Percentiles rank a stretch among this genome's conserved stretches.
Conservation (phyloP, 1,140 invertebrate species). For the Drosophila persimilis region DNA sequence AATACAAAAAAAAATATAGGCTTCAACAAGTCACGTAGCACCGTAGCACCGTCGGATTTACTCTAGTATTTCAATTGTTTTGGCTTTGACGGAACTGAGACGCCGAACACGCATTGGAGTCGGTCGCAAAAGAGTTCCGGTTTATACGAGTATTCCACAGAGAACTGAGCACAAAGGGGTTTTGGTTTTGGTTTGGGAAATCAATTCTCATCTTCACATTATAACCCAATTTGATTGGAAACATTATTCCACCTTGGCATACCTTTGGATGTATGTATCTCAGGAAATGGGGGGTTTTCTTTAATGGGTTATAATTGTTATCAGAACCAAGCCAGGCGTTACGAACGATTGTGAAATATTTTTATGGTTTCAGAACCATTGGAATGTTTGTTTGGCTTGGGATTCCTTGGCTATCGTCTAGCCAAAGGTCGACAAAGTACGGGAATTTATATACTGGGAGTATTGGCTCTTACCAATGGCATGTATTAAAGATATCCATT, state of each 20-base stretch:
- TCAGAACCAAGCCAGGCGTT: conserved; percentile 10
- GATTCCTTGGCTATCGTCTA: neutral
- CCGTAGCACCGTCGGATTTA: conserved; percentile 21
- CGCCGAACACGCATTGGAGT: conserved; percentile 51
- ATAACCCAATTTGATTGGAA: conserved; percentile 56
- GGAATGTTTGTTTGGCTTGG: no score
- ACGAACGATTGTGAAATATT: conserved; percentile 35
- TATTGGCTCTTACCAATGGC: no score
- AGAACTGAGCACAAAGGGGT: conserved; percentile 25
- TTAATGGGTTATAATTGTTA: conserved; percentile 37
- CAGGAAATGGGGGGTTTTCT: conserved; percentile 19
- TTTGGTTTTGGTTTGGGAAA: conserved; percentile 10
- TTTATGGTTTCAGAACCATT: conserved; percentile 20
- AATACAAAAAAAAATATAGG: conserved; percentile 14
- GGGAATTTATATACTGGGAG: neutral
- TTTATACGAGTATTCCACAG: conserved; percentile 23
- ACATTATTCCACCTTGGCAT: conserved; percentile 71
- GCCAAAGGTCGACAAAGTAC: conserved; percentile 1
- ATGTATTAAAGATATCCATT: no score
- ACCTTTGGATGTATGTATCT: conserved; percentile 48
- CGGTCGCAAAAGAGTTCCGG: conserved; percentile 51
- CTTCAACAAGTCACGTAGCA: conserved; percentile 43
- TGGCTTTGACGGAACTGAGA: conserved; percentile 46
- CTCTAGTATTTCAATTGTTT: conserved; percentile 50
- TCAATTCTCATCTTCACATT: conserved; percentile 51